Base-by-base conservation (phyloP, 2,113 vertebrate genomes). In the Prinia subflava region DNA sequence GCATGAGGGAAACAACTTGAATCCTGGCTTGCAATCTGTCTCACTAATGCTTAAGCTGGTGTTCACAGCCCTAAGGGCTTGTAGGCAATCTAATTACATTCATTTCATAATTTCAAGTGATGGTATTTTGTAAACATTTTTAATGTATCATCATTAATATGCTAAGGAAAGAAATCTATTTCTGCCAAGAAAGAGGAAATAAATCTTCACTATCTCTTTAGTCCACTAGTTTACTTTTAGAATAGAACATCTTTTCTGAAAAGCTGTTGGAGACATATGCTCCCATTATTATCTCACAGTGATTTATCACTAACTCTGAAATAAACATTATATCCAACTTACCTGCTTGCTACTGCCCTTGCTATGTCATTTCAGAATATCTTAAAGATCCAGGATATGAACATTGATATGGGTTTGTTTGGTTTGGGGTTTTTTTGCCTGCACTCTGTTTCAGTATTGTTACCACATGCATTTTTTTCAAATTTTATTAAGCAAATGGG, bases 191-290 rank as follows among this genome's bases (percentile, higher is more conserved):
- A 94, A 96, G 60, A 96, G 92, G 94, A 98, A 96, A 97, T 97
- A 98, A 97, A 97, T 97, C 97, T 97, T 98, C 96, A 96, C 97
- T 97, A 95, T 96, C 90, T 97, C 95, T 95, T 97, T 97, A 96
- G 96, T 97, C 97, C 91, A 93, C 95, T 96, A 95, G 94, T 95
- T 97, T 97, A 94, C 17, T 13, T 96, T 95, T 95, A 95, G 93
- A 96, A 92, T 64, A 95, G 65, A 95, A 87, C 83, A 95, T 94
- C 94, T 98, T 95, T 94, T 90, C 95, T 74, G 94, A 92, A 96
- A 98, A 98, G 96, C 97, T 96, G 94, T 94, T 95, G 96, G 97
- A 97, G 96, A 97, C 97, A 97, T 96, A 96, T 96, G 97, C 92
- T 96, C 68, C 89, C 86, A 76, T 97, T 97, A 97, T 96, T 97